Percentiles rank a stretch among this genome's conserved stretches.
These are phyloP conservation scores for Eretmocerus hayati DNA, from an alignment of 2,888 invertebrate species.

Conservation along the genomic window DNA sequence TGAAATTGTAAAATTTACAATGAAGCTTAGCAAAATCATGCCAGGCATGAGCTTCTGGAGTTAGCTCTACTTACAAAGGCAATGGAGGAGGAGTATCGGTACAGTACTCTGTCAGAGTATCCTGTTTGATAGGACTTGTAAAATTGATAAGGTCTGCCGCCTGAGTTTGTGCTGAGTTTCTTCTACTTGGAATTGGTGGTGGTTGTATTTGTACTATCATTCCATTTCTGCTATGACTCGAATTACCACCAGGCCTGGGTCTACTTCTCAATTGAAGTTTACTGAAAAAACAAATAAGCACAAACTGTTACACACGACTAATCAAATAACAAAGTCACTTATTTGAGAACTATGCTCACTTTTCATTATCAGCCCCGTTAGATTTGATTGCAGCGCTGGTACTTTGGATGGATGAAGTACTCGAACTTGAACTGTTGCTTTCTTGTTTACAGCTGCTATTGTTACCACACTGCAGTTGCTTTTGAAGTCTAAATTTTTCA, in stretches of 20 bases:
- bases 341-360: slow-evolving; percentile 25
- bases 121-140: slow-evolving; percentile 43
- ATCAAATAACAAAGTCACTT: neutral
- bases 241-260: slow-evolving; percentile 54
- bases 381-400: slow-evolving; percentile 30
- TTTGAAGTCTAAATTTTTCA: slow-evolving; percentile 72
- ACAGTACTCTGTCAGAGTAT: slow-evolving; percentile 38
- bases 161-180: slow-evolving; percentile 37
- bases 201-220: slow-evolving; percentile 48
- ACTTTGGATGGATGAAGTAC: slow-evolving; percentile 21
- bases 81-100: slow-evolving; percentile 35
- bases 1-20: no score
- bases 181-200: slow-evolving; percentile 42
- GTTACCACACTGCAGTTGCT: slow-evolving; percentile 44
- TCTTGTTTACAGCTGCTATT: slow-evolving; percentile 22
- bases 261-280: slow-evolving; percentile 50
- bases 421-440: slow-evolving; percentile 11
- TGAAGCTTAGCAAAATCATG: no score
- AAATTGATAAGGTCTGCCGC: slow-evolving; percentile 43
- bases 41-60: no score
- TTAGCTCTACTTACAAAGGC: slow-evolving; percentile 33
- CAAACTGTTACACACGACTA: no score
- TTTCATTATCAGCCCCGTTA: slow-evolving; percentile 33
- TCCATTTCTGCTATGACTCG: slow-evolving; percentile 43
- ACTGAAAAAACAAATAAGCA: no score